Evolutionary conservation across 2,113 vertebrate species (phyloP).

Genomic region (Scomber scombrus): DNA sequence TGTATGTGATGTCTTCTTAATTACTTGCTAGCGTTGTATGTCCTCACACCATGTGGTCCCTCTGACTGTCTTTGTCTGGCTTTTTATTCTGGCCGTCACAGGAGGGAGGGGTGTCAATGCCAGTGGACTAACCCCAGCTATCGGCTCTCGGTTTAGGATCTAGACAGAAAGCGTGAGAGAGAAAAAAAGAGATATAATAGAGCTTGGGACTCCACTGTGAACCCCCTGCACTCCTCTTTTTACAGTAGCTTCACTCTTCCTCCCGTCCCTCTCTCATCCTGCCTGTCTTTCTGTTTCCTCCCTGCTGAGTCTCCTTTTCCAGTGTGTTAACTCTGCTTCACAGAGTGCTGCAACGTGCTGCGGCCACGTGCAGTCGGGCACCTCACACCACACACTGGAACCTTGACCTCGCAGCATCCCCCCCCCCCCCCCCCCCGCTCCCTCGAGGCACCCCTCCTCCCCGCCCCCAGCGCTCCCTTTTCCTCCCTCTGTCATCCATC

Average conservation of each 20-base stretch:
- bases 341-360: conserved; percentile 56
- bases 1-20: conserved; percentile 75
- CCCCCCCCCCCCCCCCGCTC: background rate
- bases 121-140: conserved; percentile 28
- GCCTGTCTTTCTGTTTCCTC: background rate
- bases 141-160: conserved; percentile 21
- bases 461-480: conserved; percentile 2
- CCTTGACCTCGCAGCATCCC: conserved; percentile 63
- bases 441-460: no score
- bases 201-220: conserved; percentile 39
- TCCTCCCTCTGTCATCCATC: background rate
- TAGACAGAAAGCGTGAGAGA: background rate
- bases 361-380: conserved; percentile 54
- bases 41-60: conserved; percentile 67
- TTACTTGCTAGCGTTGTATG: conserved; percentile 65
- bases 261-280: background rate
- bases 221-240: conserved; percentile 23
- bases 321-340: conserved; percentile 42
- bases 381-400: conserved; percentile 53
- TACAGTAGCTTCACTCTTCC: conserved; percentile 31
- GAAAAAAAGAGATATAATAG: background rate
- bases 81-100: conserved; percentile 10
- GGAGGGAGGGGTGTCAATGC: conserved; percentile 22
- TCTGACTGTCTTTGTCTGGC: conserved; percentile 17
- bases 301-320: conserved; percentile 33